Evolutionary conservation across 2,888 invertebrate genomes (phyloP), one percentile per base, ranked within the genome.

Genomic region (Orthonevra nobilis): DNA sequence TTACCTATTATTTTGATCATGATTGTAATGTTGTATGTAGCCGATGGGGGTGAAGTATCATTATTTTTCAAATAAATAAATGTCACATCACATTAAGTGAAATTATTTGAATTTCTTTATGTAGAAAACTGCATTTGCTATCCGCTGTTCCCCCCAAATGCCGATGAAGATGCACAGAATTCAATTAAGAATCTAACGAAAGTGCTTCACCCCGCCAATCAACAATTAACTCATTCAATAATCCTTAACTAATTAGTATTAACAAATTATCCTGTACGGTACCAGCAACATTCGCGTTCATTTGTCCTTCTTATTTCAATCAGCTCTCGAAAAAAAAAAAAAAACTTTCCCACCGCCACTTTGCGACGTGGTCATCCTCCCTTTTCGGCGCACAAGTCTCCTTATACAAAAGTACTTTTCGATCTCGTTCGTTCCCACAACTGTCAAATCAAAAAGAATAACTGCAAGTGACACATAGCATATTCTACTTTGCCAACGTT

Each of bases 401-500:
- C n/a, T n/a, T n/a, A n/a, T n/a, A n/a, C n/a, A n/a, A n/a, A n/a
- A n/a, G n/a, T n/a, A n/a, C n/a, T n/a, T n/a, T n/a, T n/a, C n/a
- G n/a, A n/a, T n/a, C n/a, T n/a, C n/a, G n/a, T 42, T 9, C 52
- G 64, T 82, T 82, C 82, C 82, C 82, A 82, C 81, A 82, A 73
- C 60, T 77, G 81, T 81, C 81, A 77, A 40, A 81, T 72, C 66
- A 50, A 56, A 56, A 73, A 42, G 56, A 68, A 82, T 44, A 69
- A 61, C 77, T 82, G 82, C 69, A 73, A 77, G 63, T 77, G 82
- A 82, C 82, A 81, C 61, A 61, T 38, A 82, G 70, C 82, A 82
- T 82, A 82, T 82, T 82, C 46, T 28, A 9, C n/a, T n/a, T 54
- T 30, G 7, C 40, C 64, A 60, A 19, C 68, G 50, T n/a, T 60